Conservation (phyloP, 92 coral and sea anemone species). For the Phenganax marumi region DNA sequence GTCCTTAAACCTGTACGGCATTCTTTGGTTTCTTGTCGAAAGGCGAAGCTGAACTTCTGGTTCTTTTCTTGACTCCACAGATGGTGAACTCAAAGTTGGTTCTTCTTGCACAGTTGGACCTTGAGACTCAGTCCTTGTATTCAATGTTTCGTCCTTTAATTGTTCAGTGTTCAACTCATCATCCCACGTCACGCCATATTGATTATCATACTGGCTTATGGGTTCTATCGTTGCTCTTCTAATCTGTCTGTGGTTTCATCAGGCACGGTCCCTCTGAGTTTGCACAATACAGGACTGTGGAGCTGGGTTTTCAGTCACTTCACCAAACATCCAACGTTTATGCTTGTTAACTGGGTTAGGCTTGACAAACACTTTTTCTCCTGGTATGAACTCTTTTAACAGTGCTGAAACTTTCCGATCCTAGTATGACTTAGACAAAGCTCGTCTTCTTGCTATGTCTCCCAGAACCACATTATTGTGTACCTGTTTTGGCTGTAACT, state of each 20-base stretch:
- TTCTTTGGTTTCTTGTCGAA: slow-evolving; percentile 47
- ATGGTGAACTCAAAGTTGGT: too few relatives aligned
- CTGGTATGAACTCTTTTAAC: slow-evolving; percentile 17
- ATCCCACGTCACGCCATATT: background rate
- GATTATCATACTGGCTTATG: background rate
- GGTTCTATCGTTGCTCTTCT: slow-evolving; percentile 38
- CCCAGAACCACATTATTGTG: slow-evolving; percentile 4
- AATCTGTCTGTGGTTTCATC: slow-evolving; percentile 48
- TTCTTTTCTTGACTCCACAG: background rate
- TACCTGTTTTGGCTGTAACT: slow-evolving; percentile 34
- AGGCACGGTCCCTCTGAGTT: slow-evolving; percentile 34
- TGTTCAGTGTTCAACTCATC: slow-evolving; percentile 37
- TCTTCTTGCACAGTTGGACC: slow-evolving; percentile 22
- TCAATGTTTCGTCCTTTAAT: background rate
- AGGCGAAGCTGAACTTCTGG: slow-evolving; percentile 13
- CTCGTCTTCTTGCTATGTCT: slow-evolving; percentile 33
- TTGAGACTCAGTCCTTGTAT: slow-evolving; percentile 14
- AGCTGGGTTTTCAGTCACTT: slow-evolving; percentile 39
- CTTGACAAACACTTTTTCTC: slow-evolving; percentile 43
- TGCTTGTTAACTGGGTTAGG: slow-evolving; percentile 43
- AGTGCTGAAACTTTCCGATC: slow-evolving; percentile 22
- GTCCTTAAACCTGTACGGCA: slow-evolving; percentile 45
- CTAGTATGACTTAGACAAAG: slow-evolving; percentile 11
- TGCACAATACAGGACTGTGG: slow-evolving; percentile 44
- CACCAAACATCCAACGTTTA: slow-evolving; percentile 52